Base-by-base conservation (phyloP, 2,888 invertebrate genomes). In the Drosophila anomalata region DNA sequence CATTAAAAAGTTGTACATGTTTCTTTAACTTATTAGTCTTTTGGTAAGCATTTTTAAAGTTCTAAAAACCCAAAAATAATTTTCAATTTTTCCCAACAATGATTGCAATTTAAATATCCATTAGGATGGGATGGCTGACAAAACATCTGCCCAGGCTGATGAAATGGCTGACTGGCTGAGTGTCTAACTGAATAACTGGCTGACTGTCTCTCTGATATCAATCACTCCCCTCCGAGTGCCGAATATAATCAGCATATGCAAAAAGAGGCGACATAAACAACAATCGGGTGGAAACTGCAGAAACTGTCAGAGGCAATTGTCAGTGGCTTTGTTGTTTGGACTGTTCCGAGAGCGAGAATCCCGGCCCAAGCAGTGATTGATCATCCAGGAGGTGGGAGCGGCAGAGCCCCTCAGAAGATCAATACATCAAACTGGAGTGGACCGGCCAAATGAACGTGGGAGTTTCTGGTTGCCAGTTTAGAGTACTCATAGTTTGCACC, bases 251-350 rank as follows among this genome's bases (percentile, higher is more conserved):
- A 69, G 70, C 82, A 83, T 86, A 83, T 83, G 88, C 88, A 88
- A 88, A 83, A 85, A 50, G 61, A 56, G 63, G 65, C 66, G 76
- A 73, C 68, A 68, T 65, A 68, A 74, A 76, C 86, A 83, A 76
- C 72, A 78, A 86, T 86, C 69, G 84, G 54, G 48, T 20, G 51
- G 50, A 63, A 88, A 84, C 82, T 74, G 81, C 81, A 74, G 76
- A 84, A 88, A 78, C 88, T 88, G 88, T 88, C 84, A 88, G 76
- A 69, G 75, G 82, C 82, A 81, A 88, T 84, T 88, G 87, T 86
- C 62, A 63, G 51, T 48, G 71, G 51, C 75, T 79, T 82, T 82
- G 82, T 82, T 82, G 82, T 82, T 61, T 53, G 53, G 31, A 33
- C 57, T 60, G 17, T 20, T 39, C 17, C 51, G 14, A 57, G 55